These are phyloP conservation scores for Ptychadena robeensis DNA, from an alignment of 2,797 vertebrate genomes.

Conservation along the genomic window DNA sequence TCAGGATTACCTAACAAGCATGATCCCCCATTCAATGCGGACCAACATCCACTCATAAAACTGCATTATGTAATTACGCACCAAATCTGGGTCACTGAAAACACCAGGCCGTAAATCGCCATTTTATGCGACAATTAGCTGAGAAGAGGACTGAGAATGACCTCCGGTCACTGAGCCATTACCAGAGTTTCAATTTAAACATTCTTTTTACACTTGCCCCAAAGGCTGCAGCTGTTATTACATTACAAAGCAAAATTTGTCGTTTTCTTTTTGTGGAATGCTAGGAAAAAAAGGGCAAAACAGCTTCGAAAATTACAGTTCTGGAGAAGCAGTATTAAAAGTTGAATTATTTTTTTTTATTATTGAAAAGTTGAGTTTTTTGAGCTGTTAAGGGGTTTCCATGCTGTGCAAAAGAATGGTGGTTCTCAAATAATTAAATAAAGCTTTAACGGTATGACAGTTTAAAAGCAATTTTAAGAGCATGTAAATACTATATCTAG, in stretches of 20 bases:
- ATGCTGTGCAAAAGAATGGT: background rate
- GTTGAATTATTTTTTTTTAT: background rate
- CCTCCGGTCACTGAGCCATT: constrained; percentile 17
- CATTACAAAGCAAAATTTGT: background rate
- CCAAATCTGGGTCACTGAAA: constrained; percentile 51
- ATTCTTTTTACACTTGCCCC: constrained; percentile 2
- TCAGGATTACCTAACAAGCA: constrained; percentile 42
- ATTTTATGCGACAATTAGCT: constrained; percentile 51
- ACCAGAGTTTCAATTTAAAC: background rate
- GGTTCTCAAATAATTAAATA: background rate
- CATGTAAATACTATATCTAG: too few relatives aligned
- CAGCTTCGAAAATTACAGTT: background rate
- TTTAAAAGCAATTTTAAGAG: background rate
- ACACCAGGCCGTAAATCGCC: constrained; percentile 28
- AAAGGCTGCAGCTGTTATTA: background rate
- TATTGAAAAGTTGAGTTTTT: too few relatives aligned
- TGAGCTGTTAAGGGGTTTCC: background rate
- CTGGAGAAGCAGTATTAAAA: background rate
- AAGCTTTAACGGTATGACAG: background rate
- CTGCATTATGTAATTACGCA: constrained; percentile 36
- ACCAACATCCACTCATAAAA: constrained; percentile 51
- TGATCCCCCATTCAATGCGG: constrained; percentile 20
- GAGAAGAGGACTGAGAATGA: background rate
- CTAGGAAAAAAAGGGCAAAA: background rate
- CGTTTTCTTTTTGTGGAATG: constrained; percentile 7